Evolutionary conservation across 2,797 vertebrate genomes (phyloP).

Genomic region (Ctenopoma multispine): DNA sequence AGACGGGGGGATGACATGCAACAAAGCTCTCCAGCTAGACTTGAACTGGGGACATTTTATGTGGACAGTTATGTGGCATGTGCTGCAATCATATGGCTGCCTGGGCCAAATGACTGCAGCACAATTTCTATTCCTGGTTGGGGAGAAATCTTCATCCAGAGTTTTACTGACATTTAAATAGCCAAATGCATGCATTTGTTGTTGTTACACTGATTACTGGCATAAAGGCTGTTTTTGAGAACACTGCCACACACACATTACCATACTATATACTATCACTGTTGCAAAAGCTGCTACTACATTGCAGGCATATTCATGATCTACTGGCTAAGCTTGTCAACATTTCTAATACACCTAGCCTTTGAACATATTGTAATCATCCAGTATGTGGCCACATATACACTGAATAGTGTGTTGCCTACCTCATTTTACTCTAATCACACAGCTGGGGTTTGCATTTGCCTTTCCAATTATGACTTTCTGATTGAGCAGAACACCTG

Average conservation of each 20-base stretch:
- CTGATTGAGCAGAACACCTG: too few relatives aligned
- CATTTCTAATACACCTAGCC: not conserved
- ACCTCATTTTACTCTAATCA: constrained; percentile 7
- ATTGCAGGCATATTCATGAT: not conserved
- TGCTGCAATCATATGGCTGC: too few relatives aligned
- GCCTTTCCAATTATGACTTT: constrained; percentile 10
- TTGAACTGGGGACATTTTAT: too few relatives aligned
- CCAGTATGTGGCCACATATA: not conserved
- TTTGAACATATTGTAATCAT: not conserved
- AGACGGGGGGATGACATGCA: too few relatives aligned
- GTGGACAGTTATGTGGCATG: too few relatives aligned
- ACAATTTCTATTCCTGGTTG: too few relatives aligned
- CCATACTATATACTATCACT: not conserved
- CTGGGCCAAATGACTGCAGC: too few relatives aligned
- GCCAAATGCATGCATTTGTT: too few relatives aligned
- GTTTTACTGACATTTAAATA: not conserved
- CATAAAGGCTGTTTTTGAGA: too few relatives aligned
- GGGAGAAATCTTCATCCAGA: not conserved
- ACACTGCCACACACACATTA: not conserved
- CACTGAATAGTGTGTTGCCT: not conserved
- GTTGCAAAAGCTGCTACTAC: not conserved
- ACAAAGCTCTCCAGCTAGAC: too few relatives aligned
- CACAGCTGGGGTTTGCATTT: constrained; percentile 13
- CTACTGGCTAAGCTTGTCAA: not conserved
- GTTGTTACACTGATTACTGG: not conserved